Evolutionary conservation across 1,140 invertebrate species (phyloP), one percentile per base, ranked within the genome.

Genomic region (Platyura marginata): DNA sequence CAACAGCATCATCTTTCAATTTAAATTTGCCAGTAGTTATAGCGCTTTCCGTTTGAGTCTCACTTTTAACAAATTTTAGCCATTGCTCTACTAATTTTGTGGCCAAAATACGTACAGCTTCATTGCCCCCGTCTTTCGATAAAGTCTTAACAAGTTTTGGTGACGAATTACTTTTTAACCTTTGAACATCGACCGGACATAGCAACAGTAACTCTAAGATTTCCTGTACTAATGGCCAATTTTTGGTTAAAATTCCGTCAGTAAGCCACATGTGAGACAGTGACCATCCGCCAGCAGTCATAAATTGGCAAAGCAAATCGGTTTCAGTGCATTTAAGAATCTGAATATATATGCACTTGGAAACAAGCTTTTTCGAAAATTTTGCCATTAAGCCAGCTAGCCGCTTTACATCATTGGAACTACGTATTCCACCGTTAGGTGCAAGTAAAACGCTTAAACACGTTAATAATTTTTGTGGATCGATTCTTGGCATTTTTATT

Each of bases 301-400:
- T 87, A 61, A 93, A 93, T 73, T 79, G 73, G 42, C 80, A 80
- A 22, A 94, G 67, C 43, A 92, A 68, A 48, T 86, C 79, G 1
- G 75, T 71, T 52, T 85, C 75, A n/a, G 90, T 92, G 35, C 77
- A 79, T 64, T 86, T 86, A 37, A 95, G 65, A 51, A 96, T 92
- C 62, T 93, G 85, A 46, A 92, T 78, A 57, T 95, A 96, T 50
- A 93, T 85, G 67, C 89, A 94, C 68, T 91, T 91, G 50, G 88
- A 92, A 23, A 95, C 90, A 41, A 95, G 66, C 62, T 95, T 95
- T 58, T 86, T 91, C 1, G 89, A 93, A 70, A 85, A 92, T 61
- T 92, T 91, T 20, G 82, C 82, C 89, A 95, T 95, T 53, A 95
- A 72, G 78, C 71, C 75, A 40, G 75, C 79, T 49, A 89, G 68